phyloP scores from a whole-genome alignment of 2,113 vertebrate species.

The Nettapus auritus region DNA sequence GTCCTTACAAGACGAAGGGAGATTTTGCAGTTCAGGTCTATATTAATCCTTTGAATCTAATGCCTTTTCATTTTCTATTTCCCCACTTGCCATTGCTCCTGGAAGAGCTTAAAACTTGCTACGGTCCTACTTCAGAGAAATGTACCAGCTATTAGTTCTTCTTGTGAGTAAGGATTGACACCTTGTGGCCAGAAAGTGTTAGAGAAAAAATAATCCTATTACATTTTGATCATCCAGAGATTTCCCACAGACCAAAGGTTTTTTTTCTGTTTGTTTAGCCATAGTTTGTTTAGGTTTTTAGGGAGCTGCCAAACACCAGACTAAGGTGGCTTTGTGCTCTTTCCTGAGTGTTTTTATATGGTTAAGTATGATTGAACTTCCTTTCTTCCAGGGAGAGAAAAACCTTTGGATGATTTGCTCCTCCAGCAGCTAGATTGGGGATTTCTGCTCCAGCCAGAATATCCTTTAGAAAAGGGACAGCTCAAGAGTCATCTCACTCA shows the following conservation, averaged over 20 bases:
- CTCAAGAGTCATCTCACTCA: background rate
- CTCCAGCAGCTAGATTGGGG: background rate
- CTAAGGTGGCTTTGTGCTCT: background rate
- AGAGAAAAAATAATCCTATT: background rate
- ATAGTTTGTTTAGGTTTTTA: background rate
- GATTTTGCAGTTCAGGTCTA: background rate
- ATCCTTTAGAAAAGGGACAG: background rate
- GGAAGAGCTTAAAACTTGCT: background rate
- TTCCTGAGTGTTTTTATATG: background rate
- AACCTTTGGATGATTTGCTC: background rate
- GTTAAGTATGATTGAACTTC: background rate
- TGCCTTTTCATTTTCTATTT: background rate
- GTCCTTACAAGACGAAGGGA: background rate
- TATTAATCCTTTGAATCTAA: background rate
- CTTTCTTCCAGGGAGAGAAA: background rate
- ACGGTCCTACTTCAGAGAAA: background rate
- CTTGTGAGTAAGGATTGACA: slow-evolving; percentile 42
- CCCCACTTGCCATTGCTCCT: background rate
- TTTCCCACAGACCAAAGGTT: background rate
- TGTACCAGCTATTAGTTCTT: background rate
- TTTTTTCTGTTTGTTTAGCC: background rate
- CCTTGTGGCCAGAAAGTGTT: slow-evolving; percentile 48
- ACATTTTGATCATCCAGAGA: background rate
- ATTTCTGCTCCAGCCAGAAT: background rate
- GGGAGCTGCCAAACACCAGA: background rate